Evolutionary conservation across 92 coral and sea anemone genomes (phyloP), one percentile per base, ranked within the genome.

Genomic region (Desmophyllum pertusum): DNA sequence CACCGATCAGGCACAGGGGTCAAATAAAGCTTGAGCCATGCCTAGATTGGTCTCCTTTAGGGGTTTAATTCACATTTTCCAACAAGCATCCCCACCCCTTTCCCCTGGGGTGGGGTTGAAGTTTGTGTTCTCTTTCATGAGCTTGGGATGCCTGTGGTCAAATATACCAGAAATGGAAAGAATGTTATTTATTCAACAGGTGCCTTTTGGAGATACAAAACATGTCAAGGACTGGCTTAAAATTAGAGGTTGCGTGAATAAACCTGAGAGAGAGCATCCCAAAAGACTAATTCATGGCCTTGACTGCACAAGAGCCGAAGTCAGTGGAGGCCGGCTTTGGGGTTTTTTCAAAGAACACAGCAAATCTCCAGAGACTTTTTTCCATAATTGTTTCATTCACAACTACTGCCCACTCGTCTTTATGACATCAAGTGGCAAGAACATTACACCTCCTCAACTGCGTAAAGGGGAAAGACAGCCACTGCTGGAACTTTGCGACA

Each of bases 161-260:
- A n/a, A n/a, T n/a, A n/a, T n/a, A n/a, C n/a, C n/a, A n/a, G n/a
- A n/a, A n/a, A n/a, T n/a, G n/a, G n/a, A n/a, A n/a, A n/a, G n/a
- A n/a, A 4, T n/a, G 35, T 25, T 57, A 53, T 8, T 25, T 41
- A 1, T 51, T 75, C 38, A 0, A 5, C 51, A 94, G 98, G 95
- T 94, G 23, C 98, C 98, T 25, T 94, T 94, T 94, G 98, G 98
- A 61, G 98, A 94, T 69, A 93, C 95, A 63, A 79, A 89, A 3
- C 86, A 86, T 91, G 98, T 94, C 61, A 89, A 82, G 31, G 85
- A 89, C 52, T 94, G 98, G 98, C 89, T 94, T 38, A 51, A 90
- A 77, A 89, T 94, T 46, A 77, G 81, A 57, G 98, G 98, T 29
- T 50, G 77, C 42, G 93, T 94, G 15, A 52, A 39, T 17, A 92